phyloP scores from a whole-genome alignment of 2,797 vertebrate species.

The Clarias laeviceps region DNA sequence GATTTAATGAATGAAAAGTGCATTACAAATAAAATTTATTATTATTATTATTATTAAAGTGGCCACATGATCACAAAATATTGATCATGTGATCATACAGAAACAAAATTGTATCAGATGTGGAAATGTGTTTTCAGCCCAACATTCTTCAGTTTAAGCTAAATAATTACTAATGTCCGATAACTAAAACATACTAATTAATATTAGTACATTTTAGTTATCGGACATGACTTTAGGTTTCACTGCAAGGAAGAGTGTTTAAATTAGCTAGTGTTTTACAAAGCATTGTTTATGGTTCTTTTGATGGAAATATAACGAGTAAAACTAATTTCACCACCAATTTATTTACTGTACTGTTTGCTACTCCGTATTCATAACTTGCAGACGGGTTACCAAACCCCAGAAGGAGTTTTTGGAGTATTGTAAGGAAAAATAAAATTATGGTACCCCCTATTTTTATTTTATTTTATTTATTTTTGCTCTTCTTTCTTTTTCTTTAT shows the following conservation, averaged over 20 bases:
- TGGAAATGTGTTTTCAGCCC: not conserved
- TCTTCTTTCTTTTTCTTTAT: not conserved
- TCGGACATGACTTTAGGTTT: not conserved
- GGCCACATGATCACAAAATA: not conserved
- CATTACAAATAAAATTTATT: too few species aligned
- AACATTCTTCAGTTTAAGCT: not conserved
- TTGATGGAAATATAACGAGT: too few species aligned
- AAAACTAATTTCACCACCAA: not conserved
- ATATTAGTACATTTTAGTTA: not conserved
- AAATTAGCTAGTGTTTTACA: not conserved
- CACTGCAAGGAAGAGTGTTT: not conserved
- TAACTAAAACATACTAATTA: too few species aligned
- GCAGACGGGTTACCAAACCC: not conserved
- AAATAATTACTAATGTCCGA: too few species aligned
- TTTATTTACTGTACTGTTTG: not conserved
- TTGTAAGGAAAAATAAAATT: not conserved
- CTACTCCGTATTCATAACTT: not conserved
- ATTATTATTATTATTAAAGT: too few species aligned
- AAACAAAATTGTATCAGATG: not conserved
- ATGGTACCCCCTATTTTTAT: too few species aligned
- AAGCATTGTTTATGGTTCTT: not conserved
- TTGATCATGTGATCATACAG: not conserved
- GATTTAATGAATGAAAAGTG: too few species aligned
- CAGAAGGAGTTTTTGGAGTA: too few species aligned
- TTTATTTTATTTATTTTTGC: too few species aligned